Evolutionary conservation across 2,113 vertebrate genomes (phyloP).

Genomic region (Festucalex cinctus): DNA sequence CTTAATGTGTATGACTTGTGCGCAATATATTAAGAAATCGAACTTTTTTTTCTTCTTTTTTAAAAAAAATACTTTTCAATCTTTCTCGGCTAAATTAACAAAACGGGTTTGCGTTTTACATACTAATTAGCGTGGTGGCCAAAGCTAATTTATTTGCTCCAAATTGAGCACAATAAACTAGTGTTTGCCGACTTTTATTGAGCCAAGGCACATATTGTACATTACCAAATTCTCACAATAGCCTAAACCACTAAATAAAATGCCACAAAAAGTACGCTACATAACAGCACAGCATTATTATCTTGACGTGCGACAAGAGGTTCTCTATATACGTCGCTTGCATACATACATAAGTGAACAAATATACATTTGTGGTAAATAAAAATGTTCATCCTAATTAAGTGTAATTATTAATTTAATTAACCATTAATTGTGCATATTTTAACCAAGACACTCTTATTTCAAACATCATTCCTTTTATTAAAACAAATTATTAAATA

Average conservation of each 20-base stretch:
- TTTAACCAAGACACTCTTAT: background rate
- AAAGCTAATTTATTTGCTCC: background rate
- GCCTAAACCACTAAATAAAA: background rate
- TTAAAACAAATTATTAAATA: constrained; percentile 71
- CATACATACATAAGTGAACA: no score
- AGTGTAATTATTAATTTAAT: background rate
- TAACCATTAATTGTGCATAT: background rate
- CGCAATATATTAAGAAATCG: no score
- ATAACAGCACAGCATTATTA: no score
- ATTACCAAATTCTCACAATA: background rate
- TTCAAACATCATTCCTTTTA: constrained; percentile 54
- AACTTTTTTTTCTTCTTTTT: no score
- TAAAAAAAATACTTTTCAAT: background rate
- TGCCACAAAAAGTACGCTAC: background rate
- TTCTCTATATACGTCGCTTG: no score
- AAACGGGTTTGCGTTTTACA: background rate
- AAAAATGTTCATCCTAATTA: no score
- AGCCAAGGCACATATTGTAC: background rate
- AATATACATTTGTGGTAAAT: no score
- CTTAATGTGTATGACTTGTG: no score
- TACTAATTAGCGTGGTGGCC: background rate
- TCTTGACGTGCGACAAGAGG: no score
- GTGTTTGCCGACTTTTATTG: background rate
- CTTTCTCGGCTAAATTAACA: background rate
- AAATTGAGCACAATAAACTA: background rate